Conservation (phyloP, 2,113 vertebrate genomes). For the Silurus asotus region DNA sequence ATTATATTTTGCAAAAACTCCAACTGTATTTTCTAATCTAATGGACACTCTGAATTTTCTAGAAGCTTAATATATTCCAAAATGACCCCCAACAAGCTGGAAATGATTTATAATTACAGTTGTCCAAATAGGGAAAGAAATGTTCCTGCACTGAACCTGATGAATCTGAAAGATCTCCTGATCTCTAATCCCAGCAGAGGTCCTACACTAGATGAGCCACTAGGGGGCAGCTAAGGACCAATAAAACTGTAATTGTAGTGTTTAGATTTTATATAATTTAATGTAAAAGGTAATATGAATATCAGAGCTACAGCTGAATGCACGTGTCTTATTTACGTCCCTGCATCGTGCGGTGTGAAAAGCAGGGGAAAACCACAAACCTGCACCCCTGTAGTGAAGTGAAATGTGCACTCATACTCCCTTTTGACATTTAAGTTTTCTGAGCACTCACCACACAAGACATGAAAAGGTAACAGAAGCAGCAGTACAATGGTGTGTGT, state of each 20-base stretch:
- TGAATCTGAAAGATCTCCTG: background rate
- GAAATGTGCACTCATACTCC: background rate
- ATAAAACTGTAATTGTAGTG: background rate
- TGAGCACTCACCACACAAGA: slow-evolving; percentile 3
- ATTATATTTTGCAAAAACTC: background rate
- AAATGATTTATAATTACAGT: background rate
- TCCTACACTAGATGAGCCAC: slow-evolving; percentile 9
- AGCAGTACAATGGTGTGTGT: background rate
- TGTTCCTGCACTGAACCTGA: background rate
- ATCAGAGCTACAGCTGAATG: background rate
- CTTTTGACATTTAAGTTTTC: slow-evolving; percentile 38
- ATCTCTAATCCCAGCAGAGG: background rate
- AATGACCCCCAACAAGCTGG: background rate
- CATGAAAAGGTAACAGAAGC: slow-evolving; percentile 1
- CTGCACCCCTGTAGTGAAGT: slow-evolving; percentile 16
- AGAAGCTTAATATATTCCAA: background rate
- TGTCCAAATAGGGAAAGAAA: background rate
- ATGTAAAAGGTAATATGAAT: background rate
- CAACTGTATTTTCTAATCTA: background rate
- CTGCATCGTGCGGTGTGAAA: slow-evolving; percentile 1
- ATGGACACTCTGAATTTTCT: background rate
- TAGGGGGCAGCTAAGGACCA: slow-evolving; percentile 24
- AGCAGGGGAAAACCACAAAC: slow-evolving; percentile 42
- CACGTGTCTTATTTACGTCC: background rate
- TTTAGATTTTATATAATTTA: background rate